Conservation (phyloP, 2,888 invertebrate genomes). For the Tetheella fluctuosa region DNA sequence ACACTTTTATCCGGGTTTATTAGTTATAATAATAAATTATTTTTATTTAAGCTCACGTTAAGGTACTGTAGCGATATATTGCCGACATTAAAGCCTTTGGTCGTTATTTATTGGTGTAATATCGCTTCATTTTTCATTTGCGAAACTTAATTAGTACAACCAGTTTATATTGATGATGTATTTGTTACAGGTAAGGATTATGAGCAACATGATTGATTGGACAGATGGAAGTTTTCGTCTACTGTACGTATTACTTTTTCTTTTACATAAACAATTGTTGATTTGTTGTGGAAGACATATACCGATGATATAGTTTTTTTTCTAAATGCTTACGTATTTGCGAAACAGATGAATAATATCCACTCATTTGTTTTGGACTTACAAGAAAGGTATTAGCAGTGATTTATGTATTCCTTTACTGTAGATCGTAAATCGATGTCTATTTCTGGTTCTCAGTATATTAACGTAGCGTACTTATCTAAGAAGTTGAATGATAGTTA, state of each 20-base stretch:
- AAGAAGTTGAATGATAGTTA: slow-evolving; percentile 16
- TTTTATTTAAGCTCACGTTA: slow-evolving; percentile 24
- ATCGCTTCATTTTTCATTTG: slow-evolving; percentile 29
- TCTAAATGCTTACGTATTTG: slow-evolving; percentile 15
- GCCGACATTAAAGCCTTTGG: slow-evolving; percentile 35
- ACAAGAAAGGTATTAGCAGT: slow-evolving; percentile 34
- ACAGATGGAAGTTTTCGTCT: neutral
- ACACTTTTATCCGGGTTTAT: slow-evolving; percentile 40
- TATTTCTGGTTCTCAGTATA: slow-evolving; percentile 24
- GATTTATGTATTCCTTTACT: slow-evolving; percentile 39
- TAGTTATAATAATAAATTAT: slow-evolving; percentile 46
- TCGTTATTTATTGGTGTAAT: slow-evolving; percentile 40
- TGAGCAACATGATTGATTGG: neutral
- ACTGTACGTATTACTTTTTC: neutral
- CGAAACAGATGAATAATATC: slow-evolving; percentile 21
- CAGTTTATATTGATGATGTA: slow-evolving; percentile 31
- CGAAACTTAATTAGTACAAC: slow-evolving; percentile 26
- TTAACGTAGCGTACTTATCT: slow-evolving; percentile 25
- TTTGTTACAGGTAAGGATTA: slow-evolving; percentile 47
- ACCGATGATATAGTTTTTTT: slow-evolving; percentile 6
- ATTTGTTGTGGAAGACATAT: neutral
- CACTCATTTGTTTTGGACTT: slow-evolving; percentile 28
- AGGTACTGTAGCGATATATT: slow-evolving; percentile 22
- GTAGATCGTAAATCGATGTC: slow-evolving; percentile 28
- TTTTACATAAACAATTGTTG: neutral